Conservation (phyloP, 2,113 vertebrate genomes). For the Bagarius yarrelli region DNA sequence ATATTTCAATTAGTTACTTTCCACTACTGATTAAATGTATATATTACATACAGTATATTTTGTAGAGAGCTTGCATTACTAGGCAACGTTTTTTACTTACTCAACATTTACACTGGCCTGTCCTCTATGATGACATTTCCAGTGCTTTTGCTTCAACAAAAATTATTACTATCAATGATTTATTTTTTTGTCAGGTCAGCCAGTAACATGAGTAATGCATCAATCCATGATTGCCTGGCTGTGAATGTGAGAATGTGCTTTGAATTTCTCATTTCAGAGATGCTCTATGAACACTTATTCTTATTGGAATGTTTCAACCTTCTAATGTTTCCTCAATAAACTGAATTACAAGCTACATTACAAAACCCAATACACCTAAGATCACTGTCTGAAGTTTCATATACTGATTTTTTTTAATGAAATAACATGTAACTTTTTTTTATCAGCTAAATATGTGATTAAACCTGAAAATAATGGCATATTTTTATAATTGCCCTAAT, state of each 20-base stretch:
- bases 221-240: slow-evolving; percentile 46
- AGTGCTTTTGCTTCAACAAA: slow-evolving; percentile 14
- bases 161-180: slow-evolving; percentile 49
- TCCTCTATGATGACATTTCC: slow-evolving; percentile 19
- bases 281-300: slow-evolving; percentile 31
- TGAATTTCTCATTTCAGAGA: slow-evolving; percentile 45
- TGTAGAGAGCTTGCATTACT: not conserved
- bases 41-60: too few relatives aligned
- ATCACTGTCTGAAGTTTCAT: not conserved
- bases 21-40: too few relatives aligned
- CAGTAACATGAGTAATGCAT: slow-evolving; percentile 41
- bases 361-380: not conserved
- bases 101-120: not conserved
- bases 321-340: slow-evolving; percentile 19
- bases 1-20: too few relatives aligned
- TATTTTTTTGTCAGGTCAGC: slow-evolving; percentile 24
- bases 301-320: slow-evolving; percentile 33
- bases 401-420: not conserved
- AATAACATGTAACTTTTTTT: not conserved
- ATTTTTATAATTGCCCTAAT: slow-evolving; percentile 34
- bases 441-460: slow-evolving; percentile 17
- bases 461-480: slow-evolving; percentile 8
- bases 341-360: slow-evolving; percentile 4
- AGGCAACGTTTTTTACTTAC: slow-evolving; percentile 5
- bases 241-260: slow-evolving; percentile 39